Evolutionary conservation across 2,113 vertebrate species (phyloP).

Genomic region (Athene noctua): DNA sequence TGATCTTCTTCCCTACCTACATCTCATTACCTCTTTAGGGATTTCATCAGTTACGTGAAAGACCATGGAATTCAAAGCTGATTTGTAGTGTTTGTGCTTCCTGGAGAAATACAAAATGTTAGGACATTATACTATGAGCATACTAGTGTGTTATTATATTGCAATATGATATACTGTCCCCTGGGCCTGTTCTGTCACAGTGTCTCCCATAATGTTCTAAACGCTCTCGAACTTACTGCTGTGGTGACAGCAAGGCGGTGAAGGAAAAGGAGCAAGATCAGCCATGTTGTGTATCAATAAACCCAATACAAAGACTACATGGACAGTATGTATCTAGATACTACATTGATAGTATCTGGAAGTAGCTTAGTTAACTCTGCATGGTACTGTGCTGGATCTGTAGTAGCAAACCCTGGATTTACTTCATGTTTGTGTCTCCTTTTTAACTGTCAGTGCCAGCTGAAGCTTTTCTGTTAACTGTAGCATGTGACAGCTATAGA

Average conservation of each 20-base stretch:
- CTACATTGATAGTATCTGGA: not conserved
- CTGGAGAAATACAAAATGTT: not conserved
- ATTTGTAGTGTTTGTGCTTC: not conserved
- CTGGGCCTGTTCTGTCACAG: not conserved
- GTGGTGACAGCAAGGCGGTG: not conserved
- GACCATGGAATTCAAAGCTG: not conserved
- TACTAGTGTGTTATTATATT: not conserved
- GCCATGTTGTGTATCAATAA: not conserved
- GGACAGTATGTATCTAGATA: too few relatives aligned
- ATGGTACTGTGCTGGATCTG: not conserved
- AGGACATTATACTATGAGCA: not conserved
- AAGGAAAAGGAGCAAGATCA: not conserved
- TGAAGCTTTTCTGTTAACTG: not conserved
- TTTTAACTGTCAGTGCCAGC: not conserved
- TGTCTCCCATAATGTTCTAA: not conserved
- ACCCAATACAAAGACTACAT: fast-evolving
- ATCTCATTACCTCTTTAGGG: not conserved
- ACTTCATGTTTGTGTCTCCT: not conserved
- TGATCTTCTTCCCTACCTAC: not conserved
- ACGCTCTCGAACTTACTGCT: not conserved
- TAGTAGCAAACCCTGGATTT: not conserved
- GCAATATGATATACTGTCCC: not conserved
- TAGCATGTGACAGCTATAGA: not conserved
- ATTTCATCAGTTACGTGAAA: not conserved
- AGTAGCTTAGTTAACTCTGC: not conserved